phyloP scores from a whole-genome alignment of 2,888 invertebrate species.

The Iphiclides podalirius region DNA sequence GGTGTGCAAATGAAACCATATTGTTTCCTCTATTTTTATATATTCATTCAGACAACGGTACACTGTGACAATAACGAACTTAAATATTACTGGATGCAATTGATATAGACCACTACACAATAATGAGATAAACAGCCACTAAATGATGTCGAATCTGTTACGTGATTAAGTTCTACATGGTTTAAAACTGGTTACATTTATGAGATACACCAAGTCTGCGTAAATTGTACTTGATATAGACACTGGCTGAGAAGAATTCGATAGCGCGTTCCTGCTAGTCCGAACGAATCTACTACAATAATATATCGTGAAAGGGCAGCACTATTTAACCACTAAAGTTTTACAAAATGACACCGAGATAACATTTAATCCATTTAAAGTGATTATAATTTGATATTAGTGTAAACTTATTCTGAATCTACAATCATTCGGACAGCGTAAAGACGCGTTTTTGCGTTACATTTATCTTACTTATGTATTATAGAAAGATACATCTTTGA shows the following conservation, averaged over 20 bases:
- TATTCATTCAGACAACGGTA: conserved; percentile 81
- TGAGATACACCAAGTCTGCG: conserved; percentile 42
- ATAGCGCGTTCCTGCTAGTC: conserved; percentile 13
- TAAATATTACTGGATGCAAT: conserved; percentile 67
- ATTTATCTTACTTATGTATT: conserved; percentile 28
- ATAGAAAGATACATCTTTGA: conserved; percentile 31
- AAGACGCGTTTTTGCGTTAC: conserved; percentile 24
- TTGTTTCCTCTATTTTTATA: conserved; percentile 71
- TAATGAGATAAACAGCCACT: conserved; percentile 52
- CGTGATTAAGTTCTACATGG: conserved; percentile 49
- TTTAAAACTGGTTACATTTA: conserved; percentile 39
- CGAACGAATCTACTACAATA: conserved; percentile 23
- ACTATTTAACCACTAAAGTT: conserved; percentile 20
- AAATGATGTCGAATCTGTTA: conserved; percentile 44
- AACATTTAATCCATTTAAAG: conserved; percentile 13
- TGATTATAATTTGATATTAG: conserved; percentile 11
- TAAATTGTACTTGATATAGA: conserved; percentile 48
- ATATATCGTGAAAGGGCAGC: background rate
- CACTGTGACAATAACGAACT: conserved; percentile 80
- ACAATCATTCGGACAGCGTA: conserved; percentile 28
- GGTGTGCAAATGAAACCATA: conserved; percentile 59
- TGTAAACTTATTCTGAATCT: conserved; percentile 10
- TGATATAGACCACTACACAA: conserved; percentile 62
- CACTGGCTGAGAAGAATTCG: conserved; percentile 25
- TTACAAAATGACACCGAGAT: conserved; percentile 16